Percentiles rank a stretch among this genome's conserved stretches.
phyloP scores from a whole-genome alignment of 1,140 invertebrate species.

The Parapsyche elsis region DNA sequence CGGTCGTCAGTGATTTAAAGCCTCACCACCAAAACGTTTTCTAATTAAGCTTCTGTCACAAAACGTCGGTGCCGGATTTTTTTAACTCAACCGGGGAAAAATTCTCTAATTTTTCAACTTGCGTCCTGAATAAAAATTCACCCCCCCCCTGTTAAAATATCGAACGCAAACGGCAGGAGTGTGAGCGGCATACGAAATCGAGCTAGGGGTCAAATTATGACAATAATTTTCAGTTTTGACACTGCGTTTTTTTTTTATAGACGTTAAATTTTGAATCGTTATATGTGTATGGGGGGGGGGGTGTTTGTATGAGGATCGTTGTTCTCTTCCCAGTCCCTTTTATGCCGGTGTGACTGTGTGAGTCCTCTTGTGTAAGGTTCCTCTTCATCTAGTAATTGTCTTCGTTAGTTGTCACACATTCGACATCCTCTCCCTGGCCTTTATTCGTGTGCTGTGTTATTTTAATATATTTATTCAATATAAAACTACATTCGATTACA shows the following conservation, averaged over 20 bases:
- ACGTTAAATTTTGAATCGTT: neutral
- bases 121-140: conserved; percentile 47
- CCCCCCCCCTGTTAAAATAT: neutral
- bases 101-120: conserved; percentile 52
- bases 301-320: neutral
- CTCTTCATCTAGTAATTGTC: conserved; percentile 54
- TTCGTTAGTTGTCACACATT: conserved; percentile 54
- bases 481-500: too few relatives aligned
- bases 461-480: neutral
- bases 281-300: neutral
- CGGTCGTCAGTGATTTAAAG: conserved; percentile 59
- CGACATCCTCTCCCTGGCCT: neutral
- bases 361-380: neutral
- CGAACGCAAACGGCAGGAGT: neutral
- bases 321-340: neutral
- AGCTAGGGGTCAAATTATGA: conserved; percentile 16
- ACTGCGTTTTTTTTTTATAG: neutral
- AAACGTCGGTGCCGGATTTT: conserved; percentile 62
- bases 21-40: conserved; percentile 61
- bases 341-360: neutral
- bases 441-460: conserved; percentile 13
- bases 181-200: conserved; percentile 37
- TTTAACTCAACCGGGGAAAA: conserved; percentile 41
- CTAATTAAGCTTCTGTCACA: conserved; percentile 65
- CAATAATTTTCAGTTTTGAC: conserved; percentile 24